Percentiles rank a stretch among this genome's conserved stretches.
Conservation (phyloP, 23 tunicate genomes). For the Trididemnum clinides region DNA sequence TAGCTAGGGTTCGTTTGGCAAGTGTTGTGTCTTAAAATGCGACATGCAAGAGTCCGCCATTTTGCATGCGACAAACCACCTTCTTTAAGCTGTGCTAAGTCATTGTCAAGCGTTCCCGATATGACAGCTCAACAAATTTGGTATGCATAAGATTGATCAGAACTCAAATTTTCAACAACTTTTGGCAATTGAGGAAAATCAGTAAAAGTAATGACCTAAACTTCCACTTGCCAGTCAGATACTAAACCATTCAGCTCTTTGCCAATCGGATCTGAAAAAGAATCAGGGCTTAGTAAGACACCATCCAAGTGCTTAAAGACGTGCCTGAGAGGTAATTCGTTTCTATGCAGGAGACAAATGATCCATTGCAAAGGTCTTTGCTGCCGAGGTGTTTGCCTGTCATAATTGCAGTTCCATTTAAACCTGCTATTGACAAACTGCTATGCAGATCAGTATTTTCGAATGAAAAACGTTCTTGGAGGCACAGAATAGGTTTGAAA, state of each 20-base stretch:
- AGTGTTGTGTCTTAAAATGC: conserved; percentile 12
- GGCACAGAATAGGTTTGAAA: too few relatives aligned
- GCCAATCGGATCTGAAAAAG: conserved; percentile 37
- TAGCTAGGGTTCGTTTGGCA: background rate
- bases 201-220: background rate
- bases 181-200: conserved; percentile 29
- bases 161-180: conserved; percentile 25
- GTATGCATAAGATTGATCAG: conserved; percentile 39
- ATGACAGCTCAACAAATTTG: conserved; percentile 29
- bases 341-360: conserved; percentile 13
- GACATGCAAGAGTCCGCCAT: too few relatives aligned
- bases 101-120: conserved; percentile 26
- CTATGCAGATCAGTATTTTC: conserved; percentile 4
- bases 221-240: conserved; percentile 34
- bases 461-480: too few relatives aligned
- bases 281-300: conserved; percentile 15
- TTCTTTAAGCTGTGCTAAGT: conserved; percentile 13
- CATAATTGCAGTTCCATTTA: conserved; percentile 38
- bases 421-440: background rate
- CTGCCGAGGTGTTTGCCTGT: conserved; percentile 23
- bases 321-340: conserved; percentile 32
- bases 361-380: conserved; percentile 46
- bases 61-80: conserved; percentile 37
- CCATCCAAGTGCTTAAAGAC: conserved; percentile 35
- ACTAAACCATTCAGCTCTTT: conserved; percentile 10